These are phyloP conservation scores for Liasis olivaceus DNA, from an alignment of 2,797 vertebrate species.

Conservation along the genomic window DNA sequence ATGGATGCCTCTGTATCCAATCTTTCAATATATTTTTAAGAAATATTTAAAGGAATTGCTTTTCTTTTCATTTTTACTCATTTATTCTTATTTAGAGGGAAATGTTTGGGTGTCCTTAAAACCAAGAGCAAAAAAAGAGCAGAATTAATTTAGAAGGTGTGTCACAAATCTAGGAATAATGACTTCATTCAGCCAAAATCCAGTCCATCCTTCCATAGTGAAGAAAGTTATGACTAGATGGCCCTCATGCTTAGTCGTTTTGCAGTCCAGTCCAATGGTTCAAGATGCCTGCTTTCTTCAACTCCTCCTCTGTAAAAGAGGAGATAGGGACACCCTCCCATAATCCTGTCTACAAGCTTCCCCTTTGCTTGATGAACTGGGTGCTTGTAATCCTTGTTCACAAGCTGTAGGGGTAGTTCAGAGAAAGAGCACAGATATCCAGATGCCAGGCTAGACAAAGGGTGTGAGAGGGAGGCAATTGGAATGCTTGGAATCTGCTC, in stretches of 20 bases:
- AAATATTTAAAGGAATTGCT: background rate
- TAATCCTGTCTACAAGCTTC: background rate
- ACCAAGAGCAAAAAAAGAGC: background rate
- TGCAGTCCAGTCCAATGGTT: background rate
- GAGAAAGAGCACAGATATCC: background rate
- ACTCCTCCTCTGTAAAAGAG: background rate
- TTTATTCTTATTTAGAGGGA: background rate
- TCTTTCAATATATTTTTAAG: background rate
- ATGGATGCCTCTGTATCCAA: background rate
- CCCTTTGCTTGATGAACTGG: background rate
- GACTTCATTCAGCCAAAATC: background rate
- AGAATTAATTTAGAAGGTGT: background rate
- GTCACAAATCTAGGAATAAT: background rate
- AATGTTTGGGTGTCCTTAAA: background rate
- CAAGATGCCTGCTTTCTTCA: background rate
- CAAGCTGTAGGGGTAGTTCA: background rate
- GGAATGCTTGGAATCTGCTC: constrained; percentile 54
- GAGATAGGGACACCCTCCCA: background rate
- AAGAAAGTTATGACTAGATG: background rate
- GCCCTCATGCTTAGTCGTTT: background rate
- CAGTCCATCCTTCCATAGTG: background rate
- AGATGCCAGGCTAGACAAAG: constrained; percentile 25
- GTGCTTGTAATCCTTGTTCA: background rate
- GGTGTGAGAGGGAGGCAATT: constrained; percentile 28
- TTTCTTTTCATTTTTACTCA: background rate